Evolutionary conservation across 1,140 invertebrate species (phyloP), one percentile per base, ranked within the genome.

Genomic region (Hesperophylax magnus): DNA sequence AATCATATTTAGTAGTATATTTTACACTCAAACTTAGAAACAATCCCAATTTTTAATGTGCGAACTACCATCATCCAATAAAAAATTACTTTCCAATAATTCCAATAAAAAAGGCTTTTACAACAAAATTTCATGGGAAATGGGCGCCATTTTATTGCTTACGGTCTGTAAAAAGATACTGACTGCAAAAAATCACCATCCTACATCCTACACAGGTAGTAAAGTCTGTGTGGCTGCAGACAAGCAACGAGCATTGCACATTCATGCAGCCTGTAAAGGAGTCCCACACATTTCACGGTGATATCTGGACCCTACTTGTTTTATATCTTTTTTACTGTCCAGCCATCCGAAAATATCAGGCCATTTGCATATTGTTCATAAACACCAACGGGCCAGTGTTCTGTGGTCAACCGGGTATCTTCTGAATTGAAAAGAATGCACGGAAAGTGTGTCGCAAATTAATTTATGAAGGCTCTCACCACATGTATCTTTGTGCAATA

Each of bases 241-340:
- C 31, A 39, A 74, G 47, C 17, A 14, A 27, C 31, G n/a, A 74
- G 14, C 34, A 72, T 17, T 18, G 20, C 34, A 60, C 17, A 61
- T 39, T 77, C 27, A 53, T 24, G 27, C 14, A n/a, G 71, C 22
- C 20, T 34, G 74, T n/a, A 31, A 47, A 24, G 65, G 11, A 52
- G 78, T 60, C 69, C 67, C 78, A 79, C 78, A 72, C 54, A 61
- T 79, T 74, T 79, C 31, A 72, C 65, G 54, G 31, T 24, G 65
- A 74, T 79, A 74, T 79, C 78, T 61, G 67, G 27, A 61, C 17
- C 72, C 63, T 72, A 56, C 78, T 27, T 47, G 60, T 79, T 61
- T 79, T 72, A 79, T 72, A 58, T 52, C 47, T 39, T 79, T 79
- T 79, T 72, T 79, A 79, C 63, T 72, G 67, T 60, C 65, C 54